Conservation (phyloP, 92 coral and sea anemone species). For the Desmophyllum pertusum region DNA sequence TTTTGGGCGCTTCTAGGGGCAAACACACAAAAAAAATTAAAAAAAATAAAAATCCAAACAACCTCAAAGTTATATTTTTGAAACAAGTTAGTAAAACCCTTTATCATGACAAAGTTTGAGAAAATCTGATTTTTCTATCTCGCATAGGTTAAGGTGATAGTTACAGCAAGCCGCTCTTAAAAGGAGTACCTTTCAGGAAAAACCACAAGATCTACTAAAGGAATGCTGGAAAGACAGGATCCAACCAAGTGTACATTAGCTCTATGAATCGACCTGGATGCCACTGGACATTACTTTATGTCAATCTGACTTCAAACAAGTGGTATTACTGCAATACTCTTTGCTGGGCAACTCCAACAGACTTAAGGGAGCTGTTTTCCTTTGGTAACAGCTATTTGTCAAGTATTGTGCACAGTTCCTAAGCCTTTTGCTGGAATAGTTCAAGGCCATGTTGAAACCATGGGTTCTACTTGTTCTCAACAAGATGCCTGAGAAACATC, state of each 20-base stretch:
- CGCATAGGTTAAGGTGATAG: too few relatives aligned
- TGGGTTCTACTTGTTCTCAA: neutral
- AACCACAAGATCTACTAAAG: too few relatives aligned
- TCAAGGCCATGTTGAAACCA: conserved; percentile 9
- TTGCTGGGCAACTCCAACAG: neutral
- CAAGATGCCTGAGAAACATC: conserved; percentile 36
- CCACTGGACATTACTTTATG: conserved; percentile 3
- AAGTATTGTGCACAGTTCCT: neutral
- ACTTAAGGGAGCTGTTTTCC: neutral
- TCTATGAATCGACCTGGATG: neutral
- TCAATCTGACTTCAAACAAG: neutral
- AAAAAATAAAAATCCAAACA: too few relatives aligned
- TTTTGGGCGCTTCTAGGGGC: too few relatives aligned
- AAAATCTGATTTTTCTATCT: too few relatives aligned
- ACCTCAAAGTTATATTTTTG: too few relatives aligned
- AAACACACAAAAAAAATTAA: too few relatives aligned
- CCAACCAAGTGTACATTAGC: neutral
- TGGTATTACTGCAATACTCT: neutral
- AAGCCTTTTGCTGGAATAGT: conserved; percentile 35
- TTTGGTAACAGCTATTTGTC: too few relatives aligned
- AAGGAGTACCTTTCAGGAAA: too few relatives aligned
- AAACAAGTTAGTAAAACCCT: too few relatives aligned
- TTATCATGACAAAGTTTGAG: too few relatives aligned
- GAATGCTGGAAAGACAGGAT: neutral
- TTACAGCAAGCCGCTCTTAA: too few relatives aligned